Percentiles rank a stretch among this genome's conserved stretches.
Evolutionary conservation across 2,113 vertebrate species (phyloP).

Genomic region (Mixornis gularis): DNA sequence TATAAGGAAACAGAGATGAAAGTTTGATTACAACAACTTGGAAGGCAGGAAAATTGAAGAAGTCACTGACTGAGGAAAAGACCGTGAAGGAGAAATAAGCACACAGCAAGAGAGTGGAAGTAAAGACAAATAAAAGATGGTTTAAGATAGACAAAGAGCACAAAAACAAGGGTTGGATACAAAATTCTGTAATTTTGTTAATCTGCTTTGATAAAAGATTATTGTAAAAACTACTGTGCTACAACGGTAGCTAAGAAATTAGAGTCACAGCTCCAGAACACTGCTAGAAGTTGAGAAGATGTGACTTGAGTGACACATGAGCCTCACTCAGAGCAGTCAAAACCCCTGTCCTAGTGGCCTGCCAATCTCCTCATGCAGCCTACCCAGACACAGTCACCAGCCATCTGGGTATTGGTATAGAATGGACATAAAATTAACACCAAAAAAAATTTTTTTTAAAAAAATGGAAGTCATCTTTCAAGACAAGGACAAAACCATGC

Average conservation of each 20-base stretch:
- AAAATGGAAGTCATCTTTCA: not conserved
- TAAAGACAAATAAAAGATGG: not conserved
- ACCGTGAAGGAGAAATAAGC: not conserved
- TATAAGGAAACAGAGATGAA: not conserved
- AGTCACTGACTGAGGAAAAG: not conserved
- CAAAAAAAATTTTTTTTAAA: too few relatives aligned
- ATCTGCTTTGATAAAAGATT: not conserved
- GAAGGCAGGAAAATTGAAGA: not conserved
- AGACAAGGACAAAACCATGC: not conserved
- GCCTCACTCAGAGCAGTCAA: accelerated
- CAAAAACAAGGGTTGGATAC: not conserved
- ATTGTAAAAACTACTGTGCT: not conserved
- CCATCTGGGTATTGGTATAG: not conserved
- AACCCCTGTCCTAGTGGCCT: not conserved
- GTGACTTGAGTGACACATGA: accelerated
- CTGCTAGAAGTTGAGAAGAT: not conserved
- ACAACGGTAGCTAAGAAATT: not conserved
- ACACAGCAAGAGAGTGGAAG: not conserved
- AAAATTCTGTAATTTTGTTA: not conserved
- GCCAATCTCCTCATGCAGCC: not conserved
- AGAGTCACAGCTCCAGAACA: not conserved
- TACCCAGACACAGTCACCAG: not conserved
- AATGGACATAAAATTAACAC: not conserved
- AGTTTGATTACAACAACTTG: not conserved
- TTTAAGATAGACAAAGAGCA: not conserved